A percentile compares a stretch with the other conserved stretches of the same genome.
These are phyloP conservation scores for Busseola fusca DNA, from an alignment of 2,888 invertebrate species.

Conservation along the genomic window DNA sequence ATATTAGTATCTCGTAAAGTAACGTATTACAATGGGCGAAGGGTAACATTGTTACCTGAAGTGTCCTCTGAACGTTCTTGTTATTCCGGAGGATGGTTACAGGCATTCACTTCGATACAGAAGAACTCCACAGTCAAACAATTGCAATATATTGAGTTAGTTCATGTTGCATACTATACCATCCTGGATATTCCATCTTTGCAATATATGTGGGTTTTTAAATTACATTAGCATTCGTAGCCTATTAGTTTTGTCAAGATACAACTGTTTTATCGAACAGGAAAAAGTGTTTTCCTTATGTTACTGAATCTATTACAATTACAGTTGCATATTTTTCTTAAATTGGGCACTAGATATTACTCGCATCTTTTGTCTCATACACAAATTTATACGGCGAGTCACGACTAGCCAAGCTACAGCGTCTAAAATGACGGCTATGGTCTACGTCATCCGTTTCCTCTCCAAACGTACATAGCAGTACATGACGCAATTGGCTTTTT, in stretches of 20 bases:
- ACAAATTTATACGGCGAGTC: slow-evolving; percentile 76
- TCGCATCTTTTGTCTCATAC: slow-evolving; percentile 73
- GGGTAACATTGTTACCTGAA: slow-evolving; percentile 70
- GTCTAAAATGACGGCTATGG: slow-evolving; percentile 82
- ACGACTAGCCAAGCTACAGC: slow-evolving; percentile 76
- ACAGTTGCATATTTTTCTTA: slow-evolving; percentile 40
- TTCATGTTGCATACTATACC: slow-evolving; percentile 10
- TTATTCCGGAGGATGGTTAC: slow-evolving; percentile 64
- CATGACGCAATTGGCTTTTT: slow-evolving; percentile 89
- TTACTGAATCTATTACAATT: slow-evolving; percentile 26
- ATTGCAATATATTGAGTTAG: slow-evolving; percentile 1
- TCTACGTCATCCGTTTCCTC: slow-evolving; percentile 87
- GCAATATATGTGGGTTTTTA: slow-evolving; percentile 49
- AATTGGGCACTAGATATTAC: slow-evolving; percentile 44
- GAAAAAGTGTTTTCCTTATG: slow-evolving; percentile 51
- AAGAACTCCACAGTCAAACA: slow-evolving; percentile 45
- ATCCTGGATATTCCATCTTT: slow-evolving; percentile 51
- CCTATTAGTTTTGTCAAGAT: slow-evolving; percentile 48
- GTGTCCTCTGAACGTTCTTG: slow-evolving; percentile 68
- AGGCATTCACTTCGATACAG: slow-evolving; percentile 46
- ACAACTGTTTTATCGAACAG: slow-evolving; percentile 50
- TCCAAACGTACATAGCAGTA: slow-evolving; percentile 86
- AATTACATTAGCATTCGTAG: slow-evolving; percentile 44
- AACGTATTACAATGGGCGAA: slow-evolving; percentile 66
- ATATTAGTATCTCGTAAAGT: slow-evolving; percentile 57